phyloP scores from a whole-genome alignment of 2,113 vertebrate genomes.

The Nannobrachium achirus region DNA sequence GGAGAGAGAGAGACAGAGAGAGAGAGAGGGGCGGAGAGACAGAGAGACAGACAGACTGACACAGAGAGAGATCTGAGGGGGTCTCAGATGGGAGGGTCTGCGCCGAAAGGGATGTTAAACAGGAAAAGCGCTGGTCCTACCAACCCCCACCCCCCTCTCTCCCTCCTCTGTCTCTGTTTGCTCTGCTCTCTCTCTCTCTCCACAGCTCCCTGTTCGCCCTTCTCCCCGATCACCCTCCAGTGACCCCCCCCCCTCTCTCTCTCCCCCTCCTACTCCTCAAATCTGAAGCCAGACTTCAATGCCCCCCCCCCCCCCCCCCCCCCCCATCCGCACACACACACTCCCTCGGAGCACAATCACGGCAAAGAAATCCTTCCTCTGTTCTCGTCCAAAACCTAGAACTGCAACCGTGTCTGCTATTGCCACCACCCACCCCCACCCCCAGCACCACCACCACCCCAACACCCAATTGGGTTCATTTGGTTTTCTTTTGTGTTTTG shows the following conservation, averaged over 20 bases:
- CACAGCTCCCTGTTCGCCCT: constrained; percentile 8
- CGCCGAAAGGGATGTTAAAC: constrained; percentile 52
- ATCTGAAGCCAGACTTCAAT: constrained; percentile 64
- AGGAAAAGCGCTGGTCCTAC: constrained; percentile 53
- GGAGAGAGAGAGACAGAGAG: not conserved
- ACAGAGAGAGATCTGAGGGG: constrained; percentile 9
- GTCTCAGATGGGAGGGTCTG: constrained; percentile 41
- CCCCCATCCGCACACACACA: not conserved
- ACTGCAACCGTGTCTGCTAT: constrained; percentile 27
- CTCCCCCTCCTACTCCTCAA: constrained; percentile 42
- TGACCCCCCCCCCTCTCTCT: constrained; percentile 46
- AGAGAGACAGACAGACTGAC: not conserved
- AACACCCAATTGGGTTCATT: not conserved
- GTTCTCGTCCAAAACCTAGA: constrained; percentile 38
- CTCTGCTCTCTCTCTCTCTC: constrained; percentile 29
- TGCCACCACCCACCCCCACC: not conserved
- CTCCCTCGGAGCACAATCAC: constrained; percentile 50
- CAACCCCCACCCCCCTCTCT: constrained; percentile 59
- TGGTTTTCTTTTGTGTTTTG: constrained; percentile 12
- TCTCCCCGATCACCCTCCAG: constrained; percentile 32
- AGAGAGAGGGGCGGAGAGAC: not conserved
- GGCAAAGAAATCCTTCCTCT: constrained; percentile 58
- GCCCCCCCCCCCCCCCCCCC: constrained; percentile 24
- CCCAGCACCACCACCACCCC: too few species aligned
- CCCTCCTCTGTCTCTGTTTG: constrained; percentile 35